These are phyloP conservation scores for Platycercus adscitus DNA, from an alignment of 2,113 vertebrate genomes.

Conservation along the genomic window DNA sequence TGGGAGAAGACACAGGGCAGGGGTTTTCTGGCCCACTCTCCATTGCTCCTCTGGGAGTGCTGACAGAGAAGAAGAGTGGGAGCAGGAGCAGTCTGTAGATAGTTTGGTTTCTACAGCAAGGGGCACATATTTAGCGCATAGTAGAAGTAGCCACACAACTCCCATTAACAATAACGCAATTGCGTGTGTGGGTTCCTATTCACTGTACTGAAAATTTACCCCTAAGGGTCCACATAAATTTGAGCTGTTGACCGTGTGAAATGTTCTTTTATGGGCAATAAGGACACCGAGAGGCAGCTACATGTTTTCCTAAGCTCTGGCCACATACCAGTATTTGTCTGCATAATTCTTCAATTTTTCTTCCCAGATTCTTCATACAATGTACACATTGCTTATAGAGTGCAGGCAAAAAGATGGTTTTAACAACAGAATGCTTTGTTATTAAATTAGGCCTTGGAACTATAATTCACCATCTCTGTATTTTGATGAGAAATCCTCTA, in stretches of 20 bases:
- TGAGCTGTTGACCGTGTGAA: slow-evolving; percentile 72
- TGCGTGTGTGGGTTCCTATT: slow-evolving; percentile 57
- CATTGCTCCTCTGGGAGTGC: background rate
- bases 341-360: slow-evolving; percentile 66
- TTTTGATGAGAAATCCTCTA: slow-evolving; percentile 63
- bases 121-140: slow-evolving; percentile 29
- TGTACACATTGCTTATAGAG: background rate
- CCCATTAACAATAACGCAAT: slow-evolving; percentile 61
- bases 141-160: slow-evolving; percentile 53
- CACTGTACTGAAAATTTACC: slow-evolving; percentile 68
- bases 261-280: slow-evolving; percentile 75
- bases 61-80: background rate
- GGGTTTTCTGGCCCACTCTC: background rate
- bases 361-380: slow-evolving; percentile 26
- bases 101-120: slow-evolving; percentile 14
- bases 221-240: slow-evolving; percentile 77
- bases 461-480: slow-evolving; percentile 27
- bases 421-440: slow-evolving; percentile 44
- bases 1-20: background rate
- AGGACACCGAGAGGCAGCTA: slow-evolving; percentile 61
- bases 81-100: background rate
- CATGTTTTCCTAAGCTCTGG: slow-evolving; percentile 62
- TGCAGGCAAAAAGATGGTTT: background rate
- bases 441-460: slow-evolving; percentile 39
- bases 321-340: slow-evolving; percentile 52